phyloP scores from a whole-genome alignment of 2,888 invertebrate species.

The Cataglyphis albicans region DNA sequence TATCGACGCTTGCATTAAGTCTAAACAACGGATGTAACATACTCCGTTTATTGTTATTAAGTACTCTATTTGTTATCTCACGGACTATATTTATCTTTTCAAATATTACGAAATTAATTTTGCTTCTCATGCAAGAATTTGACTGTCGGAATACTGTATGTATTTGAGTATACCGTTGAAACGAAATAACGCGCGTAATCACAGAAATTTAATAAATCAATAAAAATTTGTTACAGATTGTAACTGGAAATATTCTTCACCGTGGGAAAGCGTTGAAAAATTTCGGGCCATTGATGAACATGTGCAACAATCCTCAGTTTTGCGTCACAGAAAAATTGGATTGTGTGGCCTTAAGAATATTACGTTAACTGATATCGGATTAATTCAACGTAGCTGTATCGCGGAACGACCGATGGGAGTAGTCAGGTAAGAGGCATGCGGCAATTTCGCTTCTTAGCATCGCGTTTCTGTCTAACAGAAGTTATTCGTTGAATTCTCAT shows the following conservation, averaged over 20 bases:
- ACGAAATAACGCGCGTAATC: slow-evolving; percentile 18
- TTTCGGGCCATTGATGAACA: neutral
- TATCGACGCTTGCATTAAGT: slow-evolving; percentile 25
- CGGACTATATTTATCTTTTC: slow-evolving; percentile 16
- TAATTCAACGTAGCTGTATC: slow-evolving; percentile 15
- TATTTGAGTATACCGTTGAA: neutral
- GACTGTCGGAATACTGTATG: neutral
- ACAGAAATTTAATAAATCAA: slow-evolving; percentile 38
- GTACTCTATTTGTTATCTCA: slow-evolving; percentile 11
- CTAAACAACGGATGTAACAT: slow-evolving; percentile 32
- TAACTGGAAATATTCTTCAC: neutral
- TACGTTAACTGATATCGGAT: neutral
- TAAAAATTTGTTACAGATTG: slow-evolving; percentile 9
- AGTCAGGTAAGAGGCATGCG: neutral
- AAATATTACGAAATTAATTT: slow-evolving; percentile 30
- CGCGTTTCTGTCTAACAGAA: slow-evolving; percentile 16
- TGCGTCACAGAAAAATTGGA: neutral
- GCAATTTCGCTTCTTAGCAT: slow-evolving; percentile 26
- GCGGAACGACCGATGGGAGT: neutral
- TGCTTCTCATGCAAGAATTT: neutral
- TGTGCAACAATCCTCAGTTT: neutral
- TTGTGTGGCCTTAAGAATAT: slow-evolving; percentile 3
- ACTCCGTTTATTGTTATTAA: slow-evolving; percentile 15
- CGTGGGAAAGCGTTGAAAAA: neutral
- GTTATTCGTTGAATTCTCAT: neutral